phyloP scores from a whole-genome alignment of 2,888 invertebrate species.

The Melanostoma mellinum region DNA sequence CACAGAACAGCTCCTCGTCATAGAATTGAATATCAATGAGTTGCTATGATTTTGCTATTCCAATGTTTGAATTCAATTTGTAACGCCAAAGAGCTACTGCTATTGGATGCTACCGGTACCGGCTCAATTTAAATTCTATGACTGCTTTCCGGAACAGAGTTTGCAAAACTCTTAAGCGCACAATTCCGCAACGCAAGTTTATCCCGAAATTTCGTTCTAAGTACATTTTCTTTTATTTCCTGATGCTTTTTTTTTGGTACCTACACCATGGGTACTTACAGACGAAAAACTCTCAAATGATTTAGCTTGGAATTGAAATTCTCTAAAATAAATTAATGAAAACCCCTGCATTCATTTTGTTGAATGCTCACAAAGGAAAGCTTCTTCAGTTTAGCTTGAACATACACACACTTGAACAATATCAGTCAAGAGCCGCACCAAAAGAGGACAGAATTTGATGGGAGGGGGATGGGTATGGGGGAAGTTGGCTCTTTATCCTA shows the following conservation, averaged over 20 bases:
- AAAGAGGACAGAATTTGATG: no score
- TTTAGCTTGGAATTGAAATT: conserved; percentile 34
- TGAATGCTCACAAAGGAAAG: conserved; percentile 42
- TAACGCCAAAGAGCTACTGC: background rate
- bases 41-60: background rate
- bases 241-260: background rate
- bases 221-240: background rate
- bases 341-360: conserved; percentile 49
- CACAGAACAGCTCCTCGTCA: background rate
- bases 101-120: no score
- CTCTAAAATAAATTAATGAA: conserved; percentile 63
- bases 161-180: conserved; percentile 14
- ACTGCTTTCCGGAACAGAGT: background rate
- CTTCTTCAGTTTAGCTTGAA: conserved; percentile 26
- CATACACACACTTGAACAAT: background rate
- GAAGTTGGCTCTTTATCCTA: conserved; percentile 8
- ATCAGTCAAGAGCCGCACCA: background rate
- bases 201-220: background rate
- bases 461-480: no score
- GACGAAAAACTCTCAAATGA: conserved; percentile 26
- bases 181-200: conserved; percentile 14
- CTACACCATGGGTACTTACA: background rate
- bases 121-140: conserved; percentile 14
- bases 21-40: conserved; percentile 9
- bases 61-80: conserved; percentile 25